These are phyloP conservation scores for Boloria euphrosyne DNA, from an alignment of 2,888 invertebrate genomes.

Conservation along the genomic window DNA sequence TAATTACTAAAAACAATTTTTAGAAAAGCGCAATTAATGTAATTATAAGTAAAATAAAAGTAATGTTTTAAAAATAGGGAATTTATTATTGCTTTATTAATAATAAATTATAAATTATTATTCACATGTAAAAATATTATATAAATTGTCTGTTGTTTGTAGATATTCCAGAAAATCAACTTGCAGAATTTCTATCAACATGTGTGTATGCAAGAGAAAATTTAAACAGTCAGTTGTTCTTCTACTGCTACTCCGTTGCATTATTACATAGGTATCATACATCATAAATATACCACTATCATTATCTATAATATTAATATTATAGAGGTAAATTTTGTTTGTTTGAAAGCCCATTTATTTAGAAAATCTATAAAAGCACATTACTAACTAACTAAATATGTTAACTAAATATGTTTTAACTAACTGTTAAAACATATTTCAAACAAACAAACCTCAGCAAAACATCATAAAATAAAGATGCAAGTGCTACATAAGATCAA, in stretches of 20 bases:
- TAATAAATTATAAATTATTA: slow-evolving; percentile 19
- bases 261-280: slow-evolving; percentile 84
- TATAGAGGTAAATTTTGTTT: too few species aligned
- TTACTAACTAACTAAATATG: too few species aligned
- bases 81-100: slow-evolving; percentile 9
- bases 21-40: slow-evolving; percentile 17
- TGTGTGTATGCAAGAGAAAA: slow-evolving; percentile 87
- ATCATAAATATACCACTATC: too few species aligned
- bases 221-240: slow-evolving; percentile 90
- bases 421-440: too few species aligned
- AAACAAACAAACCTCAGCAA: too few species aligned
- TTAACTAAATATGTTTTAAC: too few species aligned
- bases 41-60: slow-evolving; percentile 22
- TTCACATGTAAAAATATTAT: slow-evolving; percentile 32
- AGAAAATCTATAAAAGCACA: too few species aligned
- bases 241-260: slow-evolving; percentile 89
- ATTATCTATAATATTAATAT: too few species aligned
- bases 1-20: slow-evolving; percentile 1
- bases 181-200: slow-evolving; percentile 86
- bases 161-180: slow-evolving; percentile 68
- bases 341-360: too few species aligned
- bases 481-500: too few species aligned
- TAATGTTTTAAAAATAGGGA: neutral
- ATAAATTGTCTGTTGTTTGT: slow-evolving; percentile 24
- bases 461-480: too few species aligned